Evolutionary conservation across 2,797 vertebrate species (phyloP).

Genomic region (Pipistrellus pipistrellus): DNA sequence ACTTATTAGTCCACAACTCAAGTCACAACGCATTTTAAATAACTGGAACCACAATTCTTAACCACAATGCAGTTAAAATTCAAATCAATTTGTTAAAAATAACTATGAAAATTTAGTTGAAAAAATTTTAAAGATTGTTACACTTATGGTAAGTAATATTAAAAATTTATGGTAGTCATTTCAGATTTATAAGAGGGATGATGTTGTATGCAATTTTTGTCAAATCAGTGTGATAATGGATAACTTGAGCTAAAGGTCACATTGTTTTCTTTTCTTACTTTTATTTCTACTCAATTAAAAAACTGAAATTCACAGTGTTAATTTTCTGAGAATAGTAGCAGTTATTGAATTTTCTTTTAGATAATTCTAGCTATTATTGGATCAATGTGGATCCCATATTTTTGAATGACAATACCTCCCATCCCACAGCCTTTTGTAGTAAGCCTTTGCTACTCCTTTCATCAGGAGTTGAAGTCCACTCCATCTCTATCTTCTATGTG

Average conservation of each 20-base stretch:
- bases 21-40: neutral
- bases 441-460: neutral
- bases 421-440: neutral
- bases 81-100: slow-evolving; percentile 18
- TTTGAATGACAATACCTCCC: neutral
- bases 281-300: slow-evolving; percentile 29
- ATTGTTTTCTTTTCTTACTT: slow-evolving; percentile 2
- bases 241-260: neutral
- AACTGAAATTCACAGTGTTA: neutral
- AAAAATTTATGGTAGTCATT: neutral
- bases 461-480: neutral
- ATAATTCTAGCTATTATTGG: neutral
- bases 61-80: slow-evolving; percentile 12
- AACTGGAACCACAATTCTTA: slow-evolving; percentile 15
- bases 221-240: neutral
- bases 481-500: neutral
- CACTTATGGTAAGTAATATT: neutral
- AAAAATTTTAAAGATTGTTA: neutral
- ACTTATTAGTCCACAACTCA: slow-evolving; percentile 18
- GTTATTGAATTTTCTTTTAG: neutral
- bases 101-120: neutral
- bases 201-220: neutral
- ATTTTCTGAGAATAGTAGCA: neutral
- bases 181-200: neutral
- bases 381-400: neutral